Evolutionary conservation across 2,797 vertebrate genomes (phyloP), one percentile per base, ranked within the genome.

Genomic region (Mormyrops boulengeri): DNA sequence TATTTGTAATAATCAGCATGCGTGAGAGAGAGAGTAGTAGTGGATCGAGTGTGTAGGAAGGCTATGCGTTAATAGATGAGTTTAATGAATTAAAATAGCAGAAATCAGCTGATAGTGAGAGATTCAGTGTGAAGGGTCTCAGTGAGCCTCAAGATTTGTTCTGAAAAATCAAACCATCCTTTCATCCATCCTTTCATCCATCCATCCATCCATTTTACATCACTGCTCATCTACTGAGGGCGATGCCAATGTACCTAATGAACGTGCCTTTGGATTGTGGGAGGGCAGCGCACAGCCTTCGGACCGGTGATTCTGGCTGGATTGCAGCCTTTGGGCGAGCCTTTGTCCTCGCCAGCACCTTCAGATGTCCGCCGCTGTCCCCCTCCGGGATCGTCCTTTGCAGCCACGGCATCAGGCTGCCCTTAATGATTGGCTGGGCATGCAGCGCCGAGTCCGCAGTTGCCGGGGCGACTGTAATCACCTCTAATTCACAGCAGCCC

Each of bases 361-460:
- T 77, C 12, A 19, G 34, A 19, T 44, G 38, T 44, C 34, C 38
- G 38, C 0, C 2, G 34, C 69, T 77, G 30, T 19, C 5, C 69
- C 12, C 69, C 69, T 77, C 69, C 69, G 1, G 69, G 19, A 77
- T 41, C 14, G 66, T 73, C 66, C 19, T 85, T 12, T 11, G 47
- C 7, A 52, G 49, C 19, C n/a, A 3, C 11, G 12, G 82, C 82
- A 4, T 52, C 44, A 6, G 49, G 5, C 85, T 38, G 52, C 85
- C 17, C 85, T 38, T 87, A 17, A 85, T 49, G 82, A 89, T 94
- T 95, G 94, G 94, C 93, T 92, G 92, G 93, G 91, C 85, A 8
- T 90, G 89, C 93, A 92, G 93, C 93, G 90, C 92, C 92, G 95
- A 95, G 94, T 95, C 94, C 91, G 93, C 44, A 90, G 95, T 95